Evolutionary conservation across 2,113 vertebrate genomes (phyloP).

Genomic region (Dolichallabes microphthalmus): DNA sequence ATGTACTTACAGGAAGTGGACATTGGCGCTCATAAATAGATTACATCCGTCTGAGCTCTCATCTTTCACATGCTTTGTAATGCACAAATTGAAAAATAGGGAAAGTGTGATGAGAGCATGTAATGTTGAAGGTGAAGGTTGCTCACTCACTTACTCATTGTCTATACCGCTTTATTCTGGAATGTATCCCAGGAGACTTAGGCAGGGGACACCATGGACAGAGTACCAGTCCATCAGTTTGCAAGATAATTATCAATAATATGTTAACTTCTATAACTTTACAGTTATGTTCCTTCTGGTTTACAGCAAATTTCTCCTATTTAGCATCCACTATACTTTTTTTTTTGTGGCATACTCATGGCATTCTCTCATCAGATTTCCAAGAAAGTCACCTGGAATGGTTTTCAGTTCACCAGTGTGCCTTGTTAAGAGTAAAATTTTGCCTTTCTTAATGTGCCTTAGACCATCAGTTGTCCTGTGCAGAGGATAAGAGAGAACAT

Average conservation of each 20-base stretch:
- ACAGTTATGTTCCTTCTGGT: neutral
- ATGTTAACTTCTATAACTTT: neutral
- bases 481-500: too few relatives aligned
- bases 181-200: too few relatives aligned
- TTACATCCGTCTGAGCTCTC: neutral
- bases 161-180: too few relatives aligned
- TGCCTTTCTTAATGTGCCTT: too few relatives aligned
- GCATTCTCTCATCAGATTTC: too few relatives aligned
- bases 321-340: neutral
- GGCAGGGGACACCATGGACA: too few relatives aligned
- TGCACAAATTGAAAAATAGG: neutral
- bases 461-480: too few relatives aligned
- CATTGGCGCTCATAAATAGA: constrained; percentile 18
- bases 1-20: constrained; percentile 28
- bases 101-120: neutral
- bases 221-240: too few relatives aligned
- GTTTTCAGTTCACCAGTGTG: too few relatives aligned
- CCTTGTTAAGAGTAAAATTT: too few relatives aligned
- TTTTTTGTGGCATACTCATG: neutral
- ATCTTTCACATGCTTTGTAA: constrained; percentile 23
- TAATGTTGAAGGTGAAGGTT: neutral
- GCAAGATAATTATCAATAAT: neutral
- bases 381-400: too few relatives aligned
- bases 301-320: neutral
- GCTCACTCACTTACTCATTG: too few relatives aligned